phyloP scores from a whole-genome alignment of 1,140 invertebrate genomes.

The Drosophila nebulosa region DNA sequence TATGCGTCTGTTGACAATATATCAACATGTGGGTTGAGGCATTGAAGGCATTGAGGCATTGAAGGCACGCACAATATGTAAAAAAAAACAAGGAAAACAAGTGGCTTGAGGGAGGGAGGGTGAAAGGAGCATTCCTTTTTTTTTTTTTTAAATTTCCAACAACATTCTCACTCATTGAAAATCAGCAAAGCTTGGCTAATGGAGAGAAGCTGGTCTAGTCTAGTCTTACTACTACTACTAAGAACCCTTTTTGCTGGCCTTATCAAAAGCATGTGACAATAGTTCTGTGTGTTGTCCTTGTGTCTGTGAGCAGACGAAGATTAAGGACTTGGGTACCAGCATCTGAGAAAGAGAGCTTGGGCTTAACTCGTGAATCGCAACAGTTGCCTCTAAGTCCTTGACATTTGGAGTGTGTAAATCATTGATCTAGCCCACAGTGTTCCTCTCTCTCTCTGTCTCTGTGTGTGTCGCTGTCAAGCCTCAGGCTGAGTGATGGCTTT shows the following conservation, averaged over 20 bases:
- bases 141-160: conserved; percentile 18
- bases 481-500: conserved; percentile 35
- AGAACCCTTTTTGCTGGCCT: conserved; percentile 58
- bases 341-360: neutral
- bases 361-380: conserved; percentile 50
- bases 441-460: neutral
- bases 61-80: conserved; percentile 28
- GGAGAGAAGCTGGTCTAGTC: conserved; percentile 36
- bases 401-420: conserved; percentile 48
- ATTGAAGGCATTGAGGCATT: too few species aligned
- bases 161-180: conserved; percentile 9
- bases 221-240: conserved; percentile 16
- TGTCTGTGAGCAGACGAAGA: conserved; percentile 28
- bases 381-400: conserved; percentile 48
- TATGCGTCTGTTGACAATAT: conserved; percentile 79
- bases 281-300: conserved; percentile 43
- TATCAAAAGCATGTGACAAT: conserved; percentile 63
- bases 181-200: conserved; percentile 48
- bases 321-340: conserved; percentile 23
- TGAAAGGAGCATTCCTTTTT: conserved; percentile 21
- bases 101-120: too few species aligned
- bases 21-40: conserved; percentile 64
- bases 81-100: conserved; percentile 39
- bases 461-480: conserved; percentile 38
- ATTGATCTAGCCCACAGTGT: conserved; percentile 23